Percentiles rank a stretch among this genome's conserved stretches.
Evolutionary conservation across 1,140 invertebrate genomes (phyloP).

Genomic region (Mactra quadrangularis): DNA sequence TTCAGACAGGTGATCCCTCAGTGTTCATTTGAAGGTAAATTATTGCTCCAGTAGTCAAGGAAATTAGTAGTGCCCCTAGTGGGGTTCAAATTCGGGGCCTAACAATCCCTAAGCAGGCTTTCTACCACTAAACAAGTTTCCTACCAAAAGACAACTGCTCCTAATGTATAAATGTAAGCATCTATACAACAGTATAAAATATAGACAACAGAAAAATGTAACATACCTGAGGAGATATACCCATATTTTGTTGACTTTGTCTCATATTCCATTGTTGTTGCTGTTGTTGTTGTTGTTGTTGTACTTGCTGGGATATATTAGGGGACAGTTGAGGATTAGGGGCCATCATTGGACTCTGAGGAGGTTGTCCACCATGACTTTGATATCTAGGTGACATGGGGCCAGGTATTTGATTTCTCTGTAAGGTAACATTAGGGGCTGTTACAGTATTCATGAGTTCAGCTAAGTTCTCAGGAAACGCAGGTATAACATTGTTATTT

Average conservation of each 20-base stretch:
- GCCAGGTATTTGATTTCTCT: conserved; percentile 80
- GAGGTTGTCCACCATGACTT: conserved; percentile 50
- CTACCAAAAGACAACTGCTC: too few relatives aligned
- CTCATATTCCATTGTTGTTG: conserved; percentile 61
- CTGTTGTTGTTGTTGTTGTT: conserved; percentile 64
- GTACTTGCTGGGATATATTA: conserved; percentile 69
- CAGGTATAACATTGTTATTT: conserved; percentile 29
- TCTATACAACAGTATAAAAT: too few relatives aligned
- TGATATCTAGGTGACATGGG: conserved; percentile 80
- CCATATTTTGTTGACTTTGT: conserved; percentile 50
- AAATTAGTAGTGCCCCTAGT: too few relatives aligned
- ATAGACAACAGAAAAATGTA: too few relatives aligned
- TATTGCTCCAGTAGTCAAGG: too few relatives aligned
- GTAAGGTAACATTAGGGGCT: conserved; percentile 90
- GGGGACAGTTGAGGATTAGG: conserved; percentile 74
- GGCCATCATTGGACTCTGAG: conserved; percentile 65
- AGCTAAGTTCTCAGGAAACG: conserved; percentile 89
- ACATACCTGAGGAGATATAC: conserved; percentile 63
- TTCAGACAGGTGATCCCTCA: too few relatives aligned
- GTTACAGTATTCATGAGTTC: conserved; percentile 91
- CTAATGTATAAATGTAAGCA: too few relatives aligned
- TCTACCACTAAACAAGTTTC: too few relatives aligned
- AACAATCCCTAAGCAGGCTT: too few relatives aligned
- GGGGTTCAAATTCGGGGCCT: too few relatives aligned
- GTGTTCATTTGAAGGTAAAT: too few relatives aligned